Evolutionary conservation across 2,113 vertebrate species (phyloP), one percentile per base, ranked within the genome.

Genomic region (Corythornis madagascariensis): DNA sequence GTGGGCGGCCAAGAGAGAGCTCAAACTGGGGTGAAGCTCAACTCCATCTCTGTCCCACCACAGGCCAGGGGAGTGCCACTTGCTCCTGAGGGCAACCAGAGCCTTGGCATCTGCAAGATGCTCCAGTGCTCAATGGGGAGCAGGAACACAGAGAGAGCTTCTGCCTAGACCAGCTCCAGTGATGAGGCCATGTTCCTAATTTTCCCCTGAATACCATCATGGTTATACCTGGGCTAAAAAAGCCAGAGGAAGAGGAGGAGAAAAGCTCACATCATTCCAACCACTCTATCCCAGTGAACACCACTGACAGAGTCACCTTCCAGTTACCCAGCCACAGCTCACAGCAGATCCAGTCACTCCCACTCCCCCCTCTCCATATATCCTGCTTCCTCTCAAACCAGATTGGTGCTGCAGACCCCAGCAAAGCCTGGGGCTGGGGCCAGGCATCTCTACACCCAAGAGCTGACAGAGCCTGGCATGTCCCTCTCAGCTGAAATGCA

Each of bases 281-380:
- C 13, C 25, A 14, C 50, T 31, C 64, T 64, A 33, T 42, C 50
- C 29, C 43, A 65, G 42, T 2, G 7, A 50, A 13, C 24, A 57
- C 66, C 42, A 11, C 4, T 2, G 2, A 25, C 40, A 79, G 33
- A 57, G 19, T 13, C 2, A 4, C 25, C 10, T 29, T 26, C 20
- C 33, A 21, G 10, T 17, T 11, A 25, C n/a, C 3, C 48, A 33
- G 13, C 10, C 65, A 13, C 50, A 57, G 24, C 29, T 65, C 33
- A 8, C 1, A 1, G 47, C 47, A 47, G 56, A 40, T 40, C 56
- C 1, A 0, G 15, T 70, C 28, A 19, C 28, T 29, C 48, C 47
- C 0, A 0, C 26, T 64, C 6, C 9, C 8, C 3, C 3, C n/a
- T n/a, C 5, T 22, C 56, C 5, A 0, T 22, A 22, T 5, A 9